Conservation (phyloP, 2,888 invertebrate species). For the Laspeyria flexula region DNA sequence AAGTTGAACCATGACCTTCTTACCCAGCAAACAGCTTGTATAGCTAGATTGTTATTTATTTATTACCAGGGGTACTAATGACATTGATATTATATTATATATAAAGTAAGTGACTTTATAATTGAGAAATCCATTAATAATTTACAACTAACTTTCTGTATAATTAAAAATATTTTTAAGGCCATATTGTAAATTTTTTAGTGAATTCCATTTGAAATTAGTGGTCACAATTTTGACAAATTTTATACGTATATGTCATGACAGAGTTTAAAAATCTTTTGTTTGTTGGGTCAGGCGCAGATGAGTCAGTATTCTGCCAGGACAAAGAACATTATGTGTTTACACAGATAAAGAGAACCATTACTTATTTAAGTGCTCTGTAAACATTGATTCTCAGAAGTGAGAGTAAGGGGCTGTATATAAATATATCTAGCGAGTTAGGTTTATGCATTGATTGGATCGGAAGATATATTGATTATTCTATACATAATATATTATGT, state of each 20-base stretch:
- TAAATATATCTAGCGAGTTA: background rate
- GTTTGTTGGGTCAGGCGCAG: conserved; percentile 1
- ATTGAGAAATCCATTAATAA: too few species aligned
- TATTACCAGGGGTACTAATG: background rate
- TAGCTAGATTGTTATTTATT: conserved; percentile 3
- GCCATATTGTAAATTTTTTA: too few species aligned
- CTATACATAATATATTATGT: too few species aligned
- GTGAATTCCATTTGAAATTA: too few species aligned
- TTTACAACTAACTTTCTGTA: too few species aligned
- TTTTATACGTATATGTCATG: background rate
- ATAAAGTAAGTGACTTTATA: too few species aligned
- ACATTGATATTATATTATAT: background rate
- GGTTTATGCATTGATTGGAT: background rate
- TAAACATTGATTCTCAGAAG: conserved; percentile 28
- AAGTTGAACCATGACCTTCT: conserved; percentile 37
- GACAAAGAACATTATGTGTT: conserved; percentile 31
- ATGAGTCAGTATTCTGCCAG: conserved; percentile 30
- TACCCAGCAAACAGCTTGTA: conserved; percentile 12
- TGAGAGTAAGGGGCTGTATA: conserved; percentile 8
- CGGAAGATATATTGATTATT: too few species aligned
- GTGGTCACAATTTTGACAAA: background rate
- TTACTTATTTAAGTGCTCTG: conserved; percentile 23
- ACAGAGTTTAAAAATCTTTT: background rate
- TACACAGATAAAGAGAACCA: conserved; percentile 34
- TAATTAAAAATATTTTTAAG: too few species aligned